Percentiles rank a stretch among this genome's conserved stretches.
phyloP scores from a whole-genome alignment of 2,113 vertebrate genomes.

The Sisor rabdophorus region DNA sequence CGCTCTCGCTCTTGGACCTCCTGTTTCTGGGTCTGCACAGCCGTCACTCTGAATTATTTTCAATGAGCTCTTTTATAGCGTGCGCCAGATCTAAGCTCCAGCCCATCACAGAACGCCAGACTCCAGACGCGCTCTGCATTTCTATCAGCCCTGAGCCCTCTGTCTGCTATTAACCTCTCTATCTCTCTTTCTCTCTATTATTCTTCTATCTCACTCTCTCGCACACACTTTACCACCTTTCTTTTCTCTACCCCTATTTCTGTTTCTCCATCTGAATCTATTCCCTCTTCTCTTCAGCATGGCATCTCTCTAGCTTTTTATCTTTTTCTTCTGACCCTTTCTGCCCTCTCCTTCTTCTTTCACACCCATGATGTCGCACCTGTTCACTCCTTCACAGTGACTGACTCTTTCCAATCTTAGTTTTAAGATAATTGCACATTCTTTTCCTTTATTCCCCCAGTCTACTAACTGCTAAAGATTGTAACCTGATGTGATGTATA shows the following conservation, averaged over 20 bases:
- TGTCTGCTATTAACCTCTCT: conserved; percentile 87
- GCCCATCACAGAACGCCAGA: conserved; percentile 82
- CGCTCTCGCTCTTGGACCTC: conserved; percentile 50
- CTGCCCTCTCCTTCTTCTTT: conserved; percentile 19
- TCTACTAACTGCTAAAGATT: neutral
- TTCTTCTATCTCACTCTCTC: conserved; percentile 50
- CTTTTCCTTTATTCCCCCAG: neutral
- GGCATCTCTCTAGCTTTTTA: conserved; percentile 16
- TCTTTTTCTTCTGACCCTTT: conserved; percentile 29
- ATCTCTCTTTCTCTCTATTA: conserved; percentile 37
- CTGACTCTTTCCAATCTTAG: neutral
- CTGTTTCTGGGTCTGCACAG: conserved; percentile 74
- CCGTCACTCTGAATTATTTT: conserved; percentile 96
- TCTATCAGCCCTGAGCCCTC: conserved; percentile 80
- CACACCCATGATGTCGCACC: conserved; percentile 15
- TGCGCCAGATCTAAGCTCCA: conserved; percentile 88
- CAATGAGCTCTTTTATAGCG: conserved; percentile 89
- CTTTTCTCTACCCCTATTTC: conserved; percentile 24
- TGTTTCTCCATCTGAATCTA: conserved; percentile 15
- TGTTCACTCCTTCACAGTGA: conserved; percentile 28
- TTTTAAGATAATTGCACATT: conserved; percentile 16
- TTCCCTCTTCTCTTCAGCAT: neutral
- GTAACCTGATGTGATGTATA: conserved; percentile 2
- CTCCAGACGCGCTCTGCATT: conserved; percentile 79
- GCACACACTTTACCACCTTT: conserved; percentile 32